A percentile compares a stretch with the other conserved stretches of the same genome.
Conservation (phyloP, 2,113 vertebrate species). For the Actenoides lindsayi region DNA sequence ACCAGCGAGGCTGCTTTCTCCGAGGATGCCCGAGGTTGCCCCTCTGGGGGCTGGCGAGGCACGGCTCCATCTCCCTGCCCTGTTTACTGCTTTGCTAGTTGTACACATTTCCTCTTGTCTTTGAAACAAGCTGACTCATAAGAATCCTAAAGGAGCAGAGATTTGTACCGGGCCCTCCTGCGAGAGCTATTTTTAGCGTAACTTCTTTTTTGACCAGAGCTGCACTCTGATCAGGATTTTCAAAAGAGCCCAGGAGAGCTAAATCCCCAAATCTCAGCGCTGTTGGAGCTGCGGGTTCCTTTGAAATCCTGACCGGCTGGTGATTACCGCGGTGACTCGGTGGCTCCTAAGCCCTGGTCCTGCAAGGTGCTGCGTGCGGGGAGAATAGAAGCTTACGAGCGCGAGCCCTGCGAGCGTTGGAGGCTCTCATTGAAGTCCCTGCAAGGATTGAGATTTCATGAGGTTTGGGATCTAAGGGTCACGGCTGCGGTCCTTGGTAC, state of each 20-base stretch:
- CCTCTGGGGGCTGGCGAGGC: background rate
- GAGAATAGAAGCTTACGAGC: background rate
- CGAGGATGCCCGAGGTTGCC: background rate
- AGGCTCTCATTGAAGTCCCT: background rate
- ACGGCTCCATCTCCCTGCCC: background rate
- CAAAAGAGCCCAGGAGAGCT: constrained; percentile 21
- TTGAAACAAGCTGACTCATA: constrained; percentile 13
- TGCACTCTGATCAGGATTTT: constrained; percentile 46
- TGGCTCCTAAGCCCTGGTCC: constrained; percentile 22
- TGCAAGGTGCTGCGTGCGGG: background rate
- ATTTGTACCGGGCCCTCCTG: background rate
- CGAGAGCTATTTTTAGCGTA: constrained; percentile 34
- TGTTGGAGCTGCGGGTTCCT: background rate
- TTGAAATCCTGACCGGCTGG: constrained; percentile 34
- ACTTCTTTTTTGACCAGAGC: constrained; percentile 17
- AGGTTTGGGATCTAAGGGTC: background rate
- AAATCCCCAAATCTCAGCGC: background rate
- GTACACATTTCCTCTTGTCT: constrained; percentile 12
- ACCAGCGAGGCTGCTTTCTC: background rate
- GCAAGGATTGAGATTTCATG: background rate
- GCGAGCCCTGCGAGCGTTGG: background rate
- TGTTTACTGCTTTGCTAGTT: background rate
- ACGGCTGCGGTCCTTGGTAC: accelerated
- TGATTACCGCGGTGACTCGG: background rate
- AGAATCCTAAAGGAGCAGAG: background rate